Evolutionary conservation across 2,888 invertebrate species (phyloP).

Genomic region (Chouioia cunea): DNA sequence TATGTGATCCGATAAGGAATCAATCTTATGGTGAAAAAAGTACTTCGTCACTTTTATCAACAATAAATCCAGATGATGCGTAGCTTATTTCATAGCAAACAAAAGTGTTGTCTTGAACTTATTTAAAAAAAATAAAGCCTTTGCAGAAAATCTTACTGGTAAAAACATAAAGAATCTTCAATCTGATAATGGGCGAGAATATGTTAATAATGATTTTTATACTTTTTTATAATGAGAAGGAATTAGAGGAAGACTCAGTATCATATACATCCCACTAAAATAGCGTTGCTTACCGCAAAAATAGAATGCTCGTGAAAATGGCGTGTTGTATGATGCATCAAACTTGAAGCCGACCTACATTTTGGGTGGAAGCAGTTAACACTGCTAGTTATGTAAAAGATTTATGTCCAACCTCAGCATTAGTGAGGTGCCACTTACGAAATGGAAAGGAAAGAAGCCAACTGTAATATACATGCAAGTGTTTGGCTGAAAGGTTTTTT

Average conservation of each 20-base stretch:
- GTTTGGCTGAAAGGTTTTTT: slow-evolving; percentile 15
- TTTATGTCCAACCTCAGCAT: slow-evolving; percentile 12
- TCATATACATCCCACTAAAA: slow-evolving; percentile 52
- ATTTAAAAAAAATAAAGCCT: slow-evolving; percentile 26
- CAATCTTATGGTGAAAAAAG: slow-evolving; percentile 50
- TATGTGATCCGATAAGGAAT: slow-evolving; percentile 58
- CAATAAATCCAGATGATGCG: slow-evolving; percentile 54
- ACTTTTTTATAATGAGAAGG: slow-evolving; percentile 51
- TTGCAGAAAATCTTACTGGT: slow-evolving; percentile 24
- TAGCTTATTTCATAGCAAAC: slow-evolving; percentile 32
- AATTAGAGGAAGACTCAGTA: slow-evolving; percentile 50
- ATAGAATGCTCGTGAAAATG: slow-evolving; percentile 49
- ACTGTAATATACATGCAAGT: slow-evolving; percentile 3
- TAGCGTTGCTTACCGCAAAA: slow-evolving; percentile 52
- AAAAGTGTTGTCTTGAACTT: slow-evolving; percentile 34
- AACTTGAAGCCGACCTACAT: slow-evolving; percentile 42
- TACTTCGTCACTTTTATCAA: slow-evolving; percentile 60
- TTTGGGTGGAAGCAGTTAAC: slow-evolving; percentile 52
- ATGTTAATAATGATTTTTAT: slow-evolving; percentile 46
- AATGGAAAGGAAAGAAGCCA: slow-evolving; percentile 16
- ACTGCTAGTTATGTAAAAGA: slow-evolving; percentile 50
- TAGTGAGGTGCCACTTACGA: neutral
- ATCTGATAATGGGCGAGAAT: slow-evolving; percentile 55
- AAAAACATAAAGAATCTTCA: slow-evolving; percentile 41
- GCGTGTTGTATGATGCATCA: slow-evolving; percentile 51